Evolutionary conservation across 2,113 vertebrate genomes (phyloP).

Genomic region (Chlorodrepanis virens): DNA sequence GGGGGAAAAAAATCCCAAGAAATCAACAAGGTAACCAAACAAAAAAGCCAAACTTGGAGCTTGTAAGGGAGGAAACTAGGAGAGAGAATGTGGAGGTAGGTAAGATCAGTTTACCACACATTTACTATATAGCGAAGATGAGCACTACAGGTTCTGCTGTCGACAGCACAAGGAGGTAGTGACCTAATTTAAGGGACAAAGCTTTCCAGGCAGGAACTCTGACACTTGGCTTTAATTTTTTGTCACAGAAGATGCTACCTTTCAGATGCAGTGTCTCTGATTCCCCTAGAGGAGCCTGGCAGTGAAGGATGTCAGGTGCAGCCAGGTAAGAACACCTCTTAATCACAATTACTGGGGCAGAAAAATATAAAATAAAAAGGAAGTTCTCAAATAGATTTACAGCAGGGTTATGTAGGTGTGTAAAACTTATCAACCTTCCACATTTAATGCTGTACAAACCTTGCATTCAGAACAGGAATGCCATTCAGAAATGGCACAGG

Average conservation of each 20-base stretch:
- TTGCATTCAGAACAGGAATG: neutral
- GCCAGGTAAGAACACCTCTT: neutral
- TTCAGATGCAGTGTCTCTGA: neutral
- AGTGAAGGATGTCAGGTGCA: neutral
- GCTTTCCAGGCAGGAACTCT: neutral
- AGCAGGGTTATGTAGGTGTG: neutral
- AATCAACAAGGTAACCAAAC: neutral
- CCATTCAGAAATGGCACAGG: neutral
- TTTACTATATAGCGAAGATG: neutral
- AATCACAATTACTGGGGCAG: neutral
- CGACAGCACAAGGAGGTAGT: neutral
- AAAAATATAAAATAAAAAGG: neutral
- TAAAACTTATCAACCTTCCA: neutral
- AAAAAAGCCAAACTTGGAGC: neutral
- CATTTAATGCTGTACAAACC: neutral
- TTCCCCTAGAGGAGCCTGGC: neutral
- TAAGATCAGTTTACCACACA: neutral
- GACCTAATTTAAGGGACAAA: constrained; percentile 19
- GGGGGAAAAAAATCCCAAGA: neutral
- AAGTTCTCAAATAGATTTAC: neutral
- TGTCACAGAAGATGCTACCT: rapidly evolving
- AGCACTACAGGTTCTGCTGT: neutral
- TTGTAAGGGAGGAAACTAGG: neutral
- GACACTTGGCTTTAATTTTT: neutral
- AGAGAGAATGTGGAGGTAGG: neutral